A percentile compares a stretch with the other conserved stretches of the same genome.
These are phyloP conservation scores for Kryptolebias ocellatus DNA, from an alignment of 2,797 vertebrate genomes.

Conservation along the genomic window DNA sequence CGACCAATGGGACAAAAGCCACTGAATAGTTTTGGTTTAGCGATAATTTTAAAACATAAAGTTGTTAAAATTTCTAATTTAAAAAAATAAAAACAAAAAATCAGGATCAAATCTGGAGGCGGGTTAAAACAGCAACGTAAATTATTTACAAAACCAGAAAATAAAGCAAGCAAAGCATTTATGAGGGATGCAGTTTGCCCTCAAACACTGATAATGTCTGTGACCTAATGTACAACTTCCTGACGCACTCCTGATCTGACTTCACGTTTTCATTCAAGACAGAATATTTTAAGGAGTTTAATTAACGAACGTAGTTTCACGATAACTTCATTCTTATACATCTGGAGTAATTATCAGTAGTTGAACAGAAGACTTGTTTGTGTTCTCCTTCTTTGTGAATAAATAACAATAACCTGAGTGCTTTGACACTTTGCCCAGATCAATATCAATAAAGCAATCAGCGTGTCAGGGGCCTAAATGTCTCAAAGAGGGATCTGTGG, in stretches of 20 bases:
- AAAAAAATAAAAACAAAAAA: constrained; percentile 8
- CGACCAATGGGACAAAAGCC: constrained; percentile 62
- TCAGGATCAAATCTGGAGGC: background rate
- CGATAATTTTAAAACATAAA: constrained; percentile 5
- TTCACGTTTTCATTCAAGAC: background rate
- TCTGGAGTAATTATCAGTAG: background rate
- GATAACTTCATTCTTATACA: background rate
- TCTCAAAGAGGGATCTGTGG: constrained; percentile 62
- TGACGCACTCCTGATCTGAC: background rate
- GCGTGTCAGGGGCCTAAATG: constrained; percentile 69
- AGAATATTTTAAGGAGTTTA: background rate
- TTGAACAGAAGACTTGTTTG: constrained; percentile 25
- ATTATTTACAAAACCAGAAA: background rate
- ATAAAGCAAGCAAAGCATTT: background rate
- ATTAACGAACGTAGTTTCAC: background rate
- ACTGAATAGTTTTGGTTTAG: constrained; percentile 20
- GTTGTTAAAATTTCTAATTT: background rate
- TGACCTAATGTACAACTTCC: background rate
- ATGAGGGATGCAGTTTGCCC: background rate
- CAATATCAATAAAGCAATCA: constrained; percentile 86
- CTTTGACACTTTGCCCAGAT: constrained; percentile 85
- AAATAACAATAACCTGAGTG: constrained; percentile 67
- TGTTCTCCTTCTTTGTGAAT: constrained; percentile 33
- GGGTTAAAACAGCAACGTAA: background rate
- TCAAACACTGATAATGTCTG: constrained; percentile 10